Evolutionary conservation across 1,140 invertebrate species (phyloP), one percentile per base, ranked within the genome.

Genomic region (Acromyrmex echinatior): DNA sequence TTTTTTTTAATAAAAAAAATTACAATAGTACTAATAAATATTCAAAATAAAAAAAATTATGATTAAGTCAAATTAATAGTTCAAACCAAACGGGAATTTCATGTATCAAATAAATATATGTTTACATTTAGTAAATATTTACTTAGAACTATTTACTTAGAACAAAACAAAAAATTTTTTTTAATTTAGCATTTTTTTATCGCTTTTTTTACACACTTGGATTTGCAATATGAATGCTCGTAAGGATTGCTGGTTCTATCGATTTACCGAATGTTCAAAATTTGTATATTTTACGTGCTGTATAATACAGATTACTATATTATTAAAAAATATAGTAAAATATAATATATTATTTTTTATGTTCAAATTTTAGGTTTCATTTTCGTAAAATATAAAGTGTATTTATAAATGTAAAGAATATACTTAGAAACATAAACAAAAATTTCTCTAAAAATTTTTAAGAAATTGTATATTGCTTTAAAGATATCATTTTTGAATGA

Each of bases 321-420:
- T 31, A 25, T 76, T 9, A 58, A 74, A 74, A 35, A 14, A 53
- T n/a, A 9, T 2, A 58, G 3, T 10, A 4, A 35, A 35, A 21
- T 74, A 10, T 39, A n/a, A 45, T 62, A 25, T 45, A 79, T 35
- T 0, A n/a, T 39, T 49, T 45, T 35, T n/a, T 68, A 39, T 31
- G 21, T 4, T 14, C 2, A 31, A 80, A 3, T 76, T 39, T 60
- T 39, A 70, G 0, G 1, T 56, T 39, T 70, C 53, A 35, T 35
- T 81, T 71, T 71, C 31, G 2, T 53, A 35, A 45, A 10, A 51
- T 81, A 16, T 58, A 53, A 80, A 80, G 49, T 78, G 1, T 31
- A 53, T 10, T 65, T 1, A 12, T 60, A 18, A 25, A 45, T 28
- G 5, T 62, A 1, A 35, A 39, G 6, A 76, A n/a, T 16, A 76